Evolutionary conservation across 2,113 vertebrate genomes (phyloP).

Genomic region (Speoplatyrhinus poulsoni): DNA sequence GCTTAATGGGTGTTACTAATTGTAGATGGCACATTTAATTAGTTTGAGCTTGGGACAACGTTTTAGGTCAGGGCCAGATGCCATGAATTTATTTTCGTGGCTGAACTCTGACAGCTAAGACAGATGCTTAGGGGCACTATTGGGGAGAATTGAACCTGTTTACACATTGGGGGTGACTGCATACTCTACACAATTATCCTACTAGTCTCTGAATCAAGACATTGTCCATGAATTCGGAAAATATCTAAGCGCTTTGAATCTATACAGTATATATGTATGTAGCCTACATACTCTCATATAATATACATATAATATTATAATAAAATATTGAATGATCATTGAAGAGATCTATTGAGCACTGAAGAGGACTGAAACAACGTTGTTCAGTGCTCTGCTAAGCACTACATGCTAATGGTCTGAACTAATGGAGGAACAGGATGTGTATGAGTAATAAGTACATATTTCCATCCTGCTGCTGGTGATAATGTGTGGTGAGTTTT

Average conservation of each 20-base stretch:
- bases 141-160: conserved; percentile 26
- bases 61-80: conserved; percentile 20
- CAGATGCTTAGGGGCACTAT: conserved; percentile 20
- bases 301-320: too few species aligned
- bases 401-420: neutral
- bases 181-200: too few species aligned
- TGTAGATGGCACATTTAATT: neutral
- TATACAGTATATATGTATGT: too few species aligned
- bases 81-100: conserved; percentile 13
- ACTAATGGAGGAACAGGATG: neutral
- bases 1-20: too few species aligned
- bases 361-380: too few species aligned
- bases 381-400: too few species aligned
- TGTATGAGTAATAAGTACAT: neutral
- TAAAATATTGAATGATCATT: too few species aligned
- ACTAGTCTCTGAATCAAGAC: too few species aligned
- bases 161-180: conserved; percentile 18
- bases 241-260: too few species aligned
- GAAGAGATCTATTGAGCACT: too few species aligned
- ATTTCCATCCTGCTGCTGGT: neutral
- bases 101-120: conserved; percentile 1
- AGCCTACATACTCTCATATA: too few species aligned
- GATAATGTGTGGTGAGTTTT: neutral
- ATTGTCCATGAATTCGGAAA: too few species aligned
- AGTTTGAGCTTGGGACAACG: neutral